Evolutionary conservation across 2,113 vertebrate genomes (phyloP).

Genomic region (Sorex fumeus): DNA sequence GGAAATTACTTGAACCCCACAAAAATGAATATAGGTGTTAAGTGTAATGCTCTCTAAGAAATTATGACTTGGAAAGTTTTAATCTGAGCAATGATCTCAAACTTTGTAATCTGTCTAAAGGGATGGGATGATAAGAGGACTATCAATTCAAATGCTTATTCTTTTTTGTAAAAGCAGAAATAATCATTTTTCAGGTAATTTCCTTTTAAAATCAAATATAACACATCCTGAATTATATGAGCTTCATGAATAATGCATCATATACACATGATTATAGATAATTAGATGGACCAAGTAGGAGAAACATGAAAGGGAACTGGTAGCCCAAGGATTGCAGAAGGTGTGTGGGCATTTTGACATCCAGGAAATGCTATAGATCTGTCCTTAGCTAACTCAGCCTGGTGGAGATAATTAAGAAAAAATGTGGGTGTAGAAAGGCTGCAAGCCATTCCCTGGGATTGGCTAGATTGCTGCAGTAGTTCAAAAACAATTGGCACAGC

Average conservation of each 20-base stretch:
- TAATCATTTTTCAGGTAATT: slow-evolving; percentile 75
- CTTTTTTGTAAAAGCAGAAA: slow-evolving; percentile 54
- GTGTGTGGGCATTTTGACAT: slow-evolving; percentile 91
- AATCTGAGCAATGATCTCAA: slow-evolving; percentile 50
- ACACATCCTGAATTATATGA: slow-evolving; percentile 73
- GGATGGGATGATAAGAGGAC: not conserved
- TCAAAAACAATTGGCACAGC: slow-evolving; percentile 91
- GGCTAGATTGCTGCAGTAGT: slow-evolving; percentile 89
- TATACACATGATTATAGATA: slow-evolving; percentile 82
- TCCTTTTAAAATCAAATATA: slow-evolving; percentile 80
- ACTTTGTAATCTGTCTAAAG: slow-evolving; percentile 60
- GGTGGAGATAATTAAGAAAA: slow-evolving; percentile 92
- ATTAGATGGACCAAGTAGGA: slow-evolving; percentile 87
- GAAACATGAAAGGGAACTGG: slow-evolving; percentile 84
- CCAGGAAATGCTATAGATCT: slow-evolving; percentile 91
- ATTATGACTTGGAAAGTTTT: slow-evolving; percentile 62
- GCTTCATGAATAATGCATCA: slow-evolving; percentile 83
- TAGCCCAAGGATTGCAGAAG: slow-evolving; percentile 89
- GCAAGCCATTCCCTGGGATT: slow-evolving; percentile 87
- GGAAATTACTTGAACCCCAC: slow-evolving; percentile 66
- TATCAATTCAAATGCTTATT: slow-evolving; percentile 53
- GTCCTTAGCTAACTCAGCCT: slow-evolving; percentile 91
- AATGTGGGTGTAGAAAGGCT: slow-evolving; percentile 90
- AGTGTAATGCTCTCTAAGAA: slow-evolving; percentile 34
- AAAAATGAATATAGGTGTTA: slow-evolving; percentile 72